These are phyloP conservation scores for Drosophila oshimai DNA, from an alignment of 1,140 invertebrate species.

Conservation along the genomic window DNA sequence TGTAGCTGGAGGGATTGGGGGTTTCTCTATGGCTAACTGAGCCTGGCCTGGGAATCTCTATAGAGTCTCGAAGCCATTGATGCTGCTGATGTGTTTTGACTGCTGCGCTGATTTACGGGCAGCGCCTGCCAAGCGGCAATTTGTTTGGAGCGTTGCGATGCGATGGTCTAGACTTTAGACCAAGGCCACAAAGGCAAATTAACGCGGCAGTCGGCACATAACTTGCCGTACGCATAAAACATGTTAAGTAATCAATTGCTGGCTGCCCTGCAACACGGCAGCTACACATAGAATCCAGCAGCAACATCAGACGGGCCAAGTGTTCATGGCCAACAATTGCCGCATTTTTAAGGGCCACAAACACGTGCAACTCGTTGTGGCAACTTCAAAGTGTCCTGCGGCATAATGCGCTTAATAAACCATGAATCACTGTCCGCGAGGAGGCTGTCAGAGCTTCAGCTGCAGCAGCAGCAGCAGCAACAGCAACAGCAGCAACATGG, in stretches of 20 bases:
- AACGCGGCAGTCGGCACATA: conserved; percentile 75
- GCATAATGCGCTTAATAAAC: conserved; percentile 83
- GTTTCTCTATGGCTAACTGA: too few relatives aligned
- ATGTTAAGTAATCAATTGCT: conserved; percentile 82
- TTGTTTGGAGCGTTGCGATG: conserved; percentile 55
- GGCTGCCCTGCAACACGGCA: conserved; percentile 27
- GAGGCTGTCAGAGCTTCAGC: conserved; percentile 60
- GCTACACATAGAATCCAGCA: background rate
- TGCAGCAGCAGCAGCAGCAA: conserved; percentile 5
- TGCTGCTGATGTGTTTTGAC: conserved; percentile 76
- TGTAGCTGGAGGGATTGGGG: conserved; percentile 3
- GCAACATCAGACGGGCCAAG: conserved; percentile 24
- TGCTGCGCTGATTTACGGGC: conserved; percentile 72
- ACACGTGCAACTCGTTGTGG: conserved; percentile 41
- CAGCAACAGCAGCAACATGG: conserved; percentile 45
- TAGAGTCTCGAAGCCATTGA: conserved; percentile 14
- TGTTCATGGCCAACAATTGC: conserved; percentile 59
- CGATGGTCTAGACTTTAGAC: background rate
- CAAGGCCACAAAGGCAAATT: conserved; percentile 65
- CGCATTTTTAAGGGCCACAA: conserved; percentile 50
- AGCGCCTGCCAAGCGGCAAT: conserved; percentile 70
- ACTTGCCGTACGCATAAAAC: conserved; percentile 79
- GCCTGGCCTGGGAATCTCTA: conserved; percentile 26
- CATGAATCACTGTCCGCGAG: conserved; percentile 82
- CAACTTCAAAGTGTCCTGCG: conserved; percentile 79